These are phyloP conservation scores for Macrobrachium rosenbergii DNA, from an alignment of 1,140 invertebrate species.

Conservation along the genomic window DNA sequence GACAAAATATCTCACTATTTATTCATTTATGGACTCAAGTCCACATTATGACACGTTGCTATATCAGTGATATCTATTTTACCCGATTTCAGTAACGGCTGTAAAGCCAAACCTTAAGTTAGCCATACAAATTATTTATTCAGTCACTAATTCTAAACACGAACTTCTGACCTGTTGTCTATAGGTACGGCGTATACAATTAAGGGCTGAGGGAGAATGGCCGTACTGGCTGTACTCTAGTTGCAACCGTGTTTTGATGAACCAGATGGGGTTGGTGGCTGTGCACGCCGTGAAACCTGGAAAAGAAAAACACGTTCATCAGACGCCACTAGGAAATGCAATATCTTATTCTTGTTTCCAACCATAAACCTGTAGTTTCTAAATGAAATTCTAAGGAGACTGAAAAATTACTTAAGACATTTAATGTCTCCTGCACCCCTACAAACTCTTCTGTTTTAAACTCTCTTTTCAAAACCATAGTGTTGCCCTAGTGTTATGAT, in stretches of 20 bases:
- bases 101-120: background rate
- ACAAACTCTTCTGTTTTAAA: too few relatives aligned
- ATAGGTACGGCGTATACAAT: slow-evolving; percentile 87
- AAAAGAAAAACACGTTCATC: slow-evolving; percentile 68
- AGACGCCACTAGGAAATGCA: background rate
- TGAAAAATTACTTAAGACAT: background rate
- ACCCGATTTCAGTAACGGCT: background rate
- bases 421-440: too few relatives aligned
- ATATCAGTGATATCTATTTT: too few relatives aligned
- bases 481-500: too few relatives aligned
- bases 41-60: too few relatives aligned
- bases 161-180: slow-evolving; percentile 77
- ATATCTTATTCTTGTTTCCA: background rate
- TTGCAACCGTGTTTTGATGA: slow-evolving; percentile 98
- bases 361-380: too few relatives aligned
- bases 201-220: slow-evolving; percentile 78
- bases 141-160: background rate
- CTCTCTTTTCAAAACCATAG: too few relatives aligned
- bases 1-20: too few relatives aligned
- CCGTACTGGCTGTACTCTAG: slow-evolving; percentile 85
- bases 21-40: too few relatives aligned
- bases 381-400: background rate
- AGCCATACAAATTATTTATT: background rate
- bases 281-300: slow-evolving; percentile 95
- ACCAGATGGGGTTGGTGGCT: slow-evolving; percentile 99